These are phyloP conservation scores for Aphidius gifuensis DNA, from an alignment of 1,140 invertebrate genomes.

Conservation along the genomic window DNA sequence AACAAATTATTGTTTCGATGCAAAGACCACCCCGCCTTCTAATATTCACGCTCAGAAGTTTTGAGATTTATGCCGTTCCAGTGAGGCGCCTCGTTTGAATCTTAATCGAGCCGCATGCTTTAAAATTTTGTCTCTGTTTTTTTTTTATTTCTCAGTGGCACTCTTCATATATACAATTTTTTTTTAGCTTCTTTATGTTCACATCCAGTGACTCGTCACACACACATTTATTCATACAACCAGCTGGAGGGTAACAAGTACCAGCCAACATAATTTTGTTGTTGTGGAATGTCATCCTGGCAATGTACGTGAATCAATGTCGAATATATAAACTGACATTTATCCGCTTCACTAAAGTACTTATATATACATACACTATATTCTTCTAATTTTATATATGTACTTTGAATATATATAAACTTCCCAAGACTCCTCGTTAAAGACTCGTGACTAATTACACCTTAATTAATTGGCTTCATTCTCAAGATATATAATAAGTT, in stretches of 20 bases:
- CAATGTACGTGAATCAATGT: not conserved
- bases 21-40: slow-evolving; percentile 21
- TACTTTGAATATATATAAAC: not conserved
- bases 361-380: not conserved
- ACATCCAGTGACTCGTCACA: slow-evolving; percentile 3
- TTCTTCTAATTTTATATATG: not conserved
- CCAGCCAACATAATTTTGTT: not conserved
- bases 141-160: not conserved
- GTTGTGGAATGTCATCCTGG: slow-evolving; percentile 11
- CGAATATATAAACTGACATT: too few species aligned
- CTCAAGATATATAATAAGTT: not conserved
- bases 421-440: slow-evolving; percentile 1
- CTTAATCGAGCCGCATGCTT: slow-evolving; percentile 30
- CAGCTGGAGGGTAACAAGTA: not conserved
- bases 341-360: too few species aligned
- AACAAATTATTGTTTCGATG: slow-evolving; percentile 18
- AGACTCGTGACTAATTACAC: slow-evolving; percentile 33
- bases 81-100: slow-evolving; percentile 26
- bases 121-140: slow-evolving; percentile 27
- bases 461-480: slow-evolving; percentile 14
- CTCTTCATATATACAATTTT: not conserved
- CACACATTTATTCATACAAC: not conserved
- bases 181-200: not conserved
- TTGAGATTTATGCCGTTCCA: slow-evolving; percentile 23
- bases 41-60: slow-evolving; percentile 21